Base-by-base conservation (phyloP, 2,888 invertebrate genomes). In the Dusona sp. region DNA sequence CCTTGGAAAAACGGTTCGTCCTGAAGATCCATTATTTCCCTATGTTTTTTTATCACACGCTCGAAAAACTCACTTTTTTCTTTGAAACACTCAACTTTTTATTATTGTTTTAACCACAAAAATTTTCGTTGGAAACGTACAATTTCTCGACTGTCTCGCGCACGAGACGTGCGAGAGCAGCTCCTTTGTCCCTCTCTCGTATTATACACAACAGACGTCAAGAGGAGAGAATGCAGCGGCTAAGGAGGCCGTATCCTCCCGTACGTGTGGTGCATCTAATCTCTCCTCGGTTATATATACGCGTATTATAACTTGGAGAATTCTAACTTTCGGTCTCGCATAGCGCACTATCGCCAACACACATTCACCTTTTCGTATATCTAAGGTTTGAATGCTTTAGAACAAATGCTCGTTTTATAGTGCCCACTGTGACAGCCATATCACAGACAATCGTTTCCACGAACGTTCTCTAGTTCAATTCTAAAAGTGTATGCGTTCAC, bases 1-100 rank as follows among this genome's bases (percentile, higher is more conserved):
- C 98, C 98, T 93, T 96, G 96, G 93, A 96, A 95, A 91, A 97
- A 95, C 93, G 97, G 96, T 94, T 96, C 96, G 95, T 97, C 97
- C 48, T 82, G 87, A 67, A 86, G 75, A 54, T 79, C 68, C 79
- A 79, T 79, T 25, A 45, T 67, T 38, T 72, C 3, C 13, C 33
- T 4, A n/a, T 48, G 3, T 48, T 33, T 29, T 38, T 29, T 38
- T n/a, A 4, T 64, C 29, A 33, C 6, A 9, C n/a, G n/a, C 57
- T 36, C 16, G 0, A 65, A 48, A 4, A 54, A 38, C 42, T 68
- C 1, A 54, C 48, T 29, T 42, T 29, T 29, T 9, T 33, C 36
- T 51, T 2, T 3, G 13, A 45, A 70, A 25, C 25, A 61, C 13
- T 25, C 11, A 25, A 45, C 25, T 67, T 22, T 25, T 72, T 73